Base-by-base conservation (phyloP, 1,140 invertebrate species). In the Anagrus nilaparvatae region DNA sequence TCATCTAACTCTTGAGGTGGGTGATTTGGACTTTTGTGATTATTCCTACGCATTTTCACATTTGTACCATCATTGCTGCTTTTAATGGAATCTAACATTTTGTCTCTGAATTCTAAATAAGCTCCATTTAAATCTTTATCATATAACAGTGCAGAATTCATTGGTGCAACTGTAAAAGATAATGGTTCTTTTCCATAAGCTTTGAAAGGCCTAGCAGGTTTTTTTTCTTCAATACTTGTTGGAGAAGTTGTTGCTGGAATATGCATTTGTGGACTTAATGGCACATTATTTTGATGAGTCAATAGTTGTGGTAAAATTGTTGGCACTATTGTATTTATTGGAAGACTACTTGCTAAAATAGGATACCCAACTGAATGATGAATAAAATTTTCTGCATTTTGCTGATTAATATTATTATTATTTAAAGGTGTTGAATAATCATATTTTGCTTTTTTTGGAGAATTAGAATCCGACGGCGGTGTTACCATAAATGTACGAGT, bases 121-220 rank as follows among this genome's bases (percentile, higher is more conserved):
- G 76, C 73, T 28, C 77, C 73, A 30, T 75, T 73, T 0, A 72
- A 72, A 8, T 71, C 65, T 43, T 65, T 65, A 43, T 73, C 67
- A 5, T 70, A 58, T 6, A 74, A 46, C 1, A 66, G 46, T 48
- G 72, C 68, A n/a, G n/a, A n/a, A n/a, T n/a, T n/a, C n/a, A n/a
- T n/a, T 0, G 63, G 58, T 3, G 68, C 66, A 0, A 74, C 58
- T 0, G 73, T 70, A 5, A 83, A 65, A 1, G 69, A 61, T 1
- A 82, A 47, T 0, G 79, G 76, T 54, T 82, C 76, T 41, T 78
- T 77, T 0, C 80, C 78, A 49, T 83, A 84, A 1, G 79, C 79
- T 59, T 84, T 81, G 52, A 84, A 84, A 3, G 74, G 82, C 21
- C 78, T 71, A 0, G 71, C 59, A 12, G 55, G 39, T 48, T 72